Conservation (phyloP, 2,113 vertebrate species). For the Seriola rivoliana region DNA sequence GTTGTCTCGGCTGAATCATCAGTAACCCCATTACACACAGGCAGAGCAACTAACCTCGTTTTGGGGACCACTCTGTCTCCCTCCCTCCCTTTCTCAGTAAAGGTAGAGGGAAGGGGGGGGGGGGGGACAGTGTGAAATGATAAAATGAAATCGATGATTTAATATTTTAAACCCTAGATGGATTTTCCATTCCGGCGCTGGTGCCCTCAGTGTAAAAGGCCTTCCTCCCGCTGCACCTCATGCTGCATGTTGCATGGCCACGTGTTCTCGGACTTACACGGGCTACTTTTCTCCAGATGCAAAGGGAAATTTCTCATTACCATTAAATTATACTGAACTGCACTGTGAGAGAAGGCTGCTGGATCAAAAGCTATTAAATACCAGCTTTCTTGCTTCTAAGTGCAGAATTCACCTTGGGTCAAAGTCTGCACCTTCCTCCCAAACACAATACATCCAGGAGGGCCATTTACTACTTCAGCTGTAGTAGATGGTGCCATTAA, state of each 20-base stretch:
- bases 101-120: not conserved
- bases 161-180: constrained; percentile 38
- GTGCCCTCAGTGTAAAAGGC: constrained; percentile 1
- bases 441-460: constrained; percentile 30
- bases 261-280: not conserved
- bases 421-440: constrained; percentile 16
- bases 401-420: constrained; percentile 40
- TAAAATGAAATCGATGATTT: constrained; percentile 53
- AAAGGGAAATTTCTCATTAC: constrained; percentile 11
- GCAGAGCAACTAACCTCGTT: constrained; percentile 56
- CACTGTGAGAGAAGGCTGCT: constrained; percentile 15
- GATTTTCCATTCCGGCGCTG: constrained; percentile 23
- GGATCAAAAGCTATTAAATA: constrained; percentile 40
- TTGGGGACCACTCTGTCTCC: constrained; percentile 34
- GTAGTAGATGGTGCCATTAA: constrained; percentile 58
- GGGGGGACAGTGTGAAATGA: constrained; percentile 47
- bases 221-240: not conserved
- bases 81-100: constrained; percentile 6
- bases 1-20: constrained; percentile 60
- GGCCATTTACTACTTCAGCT: constrained; percentile 35
- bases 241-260: constrained; percentile 17
- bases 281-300: constrained; percentile 24
- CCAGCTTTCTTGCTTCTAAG: not conserved
- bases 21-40: constrained; percentile 54
- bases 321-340: constrained; percentile 2